A percentile compares a stretch with the other conserved stretches of the same genome.
These are phyloP conservation scores for Myotis daubentonii DNA, from an alignment of 2,797 vertebrate genomes.

Conservation along the genomic window DNA sequence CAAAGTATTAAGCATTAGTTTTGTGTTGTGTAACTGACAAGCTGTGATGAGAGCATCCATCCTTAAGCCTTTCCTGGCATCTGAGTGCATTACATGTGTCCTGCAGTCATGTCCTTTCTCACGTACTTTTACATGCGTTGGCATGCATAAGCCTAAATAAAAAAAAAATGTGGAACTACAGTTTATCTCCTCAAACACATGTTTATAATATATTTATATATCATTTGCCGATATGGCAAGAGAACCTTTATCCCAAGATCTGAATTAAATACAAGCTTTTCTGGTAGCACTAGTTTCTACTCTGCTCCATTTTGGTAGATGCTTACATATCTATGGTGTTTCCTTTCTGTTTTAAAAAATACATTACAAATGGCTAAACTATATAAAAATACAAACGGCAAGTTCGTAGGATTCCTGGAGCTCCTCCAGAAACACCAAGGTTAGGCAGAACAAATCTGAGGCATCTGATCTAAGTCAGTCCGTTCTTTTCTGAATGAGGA, in stretches of 20 bases:
- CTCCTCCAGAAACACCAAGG: background rate
- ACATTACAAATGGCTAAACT: background rate
- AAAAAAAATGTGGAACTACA: background rate
- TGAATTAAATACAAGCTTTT: conserved; percentile 3
- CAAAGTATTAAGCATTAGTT: background rate
- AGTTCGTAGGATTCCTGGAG: background rate
- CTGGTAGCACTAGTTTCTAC: background rate
- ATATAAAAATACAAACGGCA: background rate
- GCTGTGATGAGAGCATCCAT: background rate
- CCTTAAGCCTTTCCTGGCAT: conserved; percentile 39
- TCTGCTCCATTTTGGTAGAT: background rate
- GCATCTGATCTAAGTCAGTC: background rate
- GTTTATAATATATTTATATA: background rate
- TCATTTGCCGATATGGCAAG: background rate
- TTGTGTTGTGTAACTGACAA: background rate
- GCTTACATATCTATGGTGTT: background rate
- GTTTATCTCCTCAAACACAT: background rate
- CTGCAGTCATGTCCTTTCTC: background rate
- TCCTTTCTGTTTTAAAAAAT: background rate
- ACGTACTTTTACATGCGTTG: conserved; percentile 15
- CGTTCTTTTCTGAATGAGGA: background rate
- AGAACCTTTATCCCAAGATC: background rate
- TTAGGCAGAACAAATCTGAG: background rate
- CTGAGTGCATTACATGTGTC: background rate
- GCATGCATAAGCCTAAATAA: conserved; percentile 5